Conservation (phyloP, 2,888 invertebrate species). For the Tortricodes alternella region DNA sequence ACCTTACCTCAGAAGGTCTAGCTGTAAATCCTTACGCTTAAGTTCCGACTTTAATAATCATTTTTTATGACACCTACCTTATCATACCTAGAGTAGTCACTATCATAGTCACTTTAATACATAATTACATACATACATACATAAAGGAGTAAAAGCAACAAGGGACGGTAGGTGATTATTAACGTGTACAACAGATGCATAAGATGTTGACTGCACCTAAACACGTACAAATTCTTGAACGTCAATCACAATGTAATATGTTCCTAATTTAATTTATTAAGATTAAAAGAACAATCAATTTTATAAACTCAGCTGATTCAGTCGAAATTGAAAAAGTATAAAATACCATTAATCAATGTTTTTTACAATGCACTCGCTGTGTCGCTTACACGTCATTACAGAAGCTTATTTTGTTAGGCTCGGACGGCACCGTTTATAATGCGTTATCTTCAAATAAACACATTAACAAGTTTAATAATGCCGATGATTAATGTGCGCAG, state of each 20-base stretch:
- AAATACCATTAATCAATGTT: conserved; percentile 67
- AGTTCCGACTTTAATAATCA: too few species aligned
- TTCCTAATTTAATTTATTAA: conserved; percentile 1
- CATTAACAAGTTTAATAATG: conserved; percentile 82
- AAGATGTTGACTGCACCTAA: too few species aligned
- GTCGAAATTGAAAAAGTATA: conserved; percentile 6
- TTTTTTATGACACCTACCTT: too few species aligned
- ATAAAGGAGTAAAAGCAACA: too few species aligned
- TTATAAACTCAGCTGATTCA: conserved; percentile 26
- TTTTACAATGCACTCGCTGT: conserved; percentile 54
- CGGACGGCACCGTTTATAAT: conserved; percentile 82
- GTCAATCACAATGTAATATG: neutral
- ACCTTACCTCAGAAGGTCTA: too few species aligned
- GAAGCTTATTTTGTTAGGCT: conserved; percentile 76
- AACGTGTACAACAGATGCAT: too few species aligned
- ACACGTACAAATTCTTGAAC: too few species aligned
- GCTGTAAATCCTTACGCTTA: too few species aligned
- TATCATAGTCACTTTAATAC: too few species aligned
- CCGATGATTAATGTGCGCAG: conserved; percentile 80
- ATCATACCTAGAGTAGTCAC: too few species aligned
- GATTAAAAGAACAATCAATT: conserved; percentile 1
- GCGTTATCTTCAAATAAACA: conserved; percentile 80
- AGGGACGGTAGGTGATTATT: too few species aligned
- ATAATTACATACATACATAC: too few species aligned
- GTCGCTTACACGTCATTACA: conserved; percentile 78